Base-by-base conservation (phyloP, 2,797 vertebrate genomes). In the Pangasius sanitwongsei region DNA sequence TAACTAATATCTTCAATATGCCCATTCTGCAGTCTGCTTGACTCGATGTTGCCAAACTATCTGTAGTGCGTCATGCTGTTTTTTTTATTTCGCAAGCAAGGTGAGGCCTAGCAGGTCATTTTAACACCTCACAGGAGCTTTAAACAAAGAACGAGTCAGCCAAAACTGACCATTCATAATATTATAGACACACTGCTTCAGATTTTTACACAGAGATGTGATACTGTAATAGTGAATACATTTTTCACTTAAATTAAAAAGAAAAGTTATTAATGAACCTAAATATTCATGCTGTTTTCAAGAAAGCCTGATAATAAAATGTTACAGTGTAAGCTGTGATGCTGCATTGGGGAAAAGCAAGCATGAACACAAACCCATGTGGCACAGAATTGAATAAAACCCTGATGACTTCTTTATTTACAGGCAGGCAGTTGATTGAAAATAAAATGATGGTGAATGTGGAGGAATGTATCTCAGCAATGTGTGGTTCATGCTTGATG, bases 71-170 rank as follows among this genome's bases (percentile, higher is more conserved):
- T 83, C 82, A 83, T 75, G 86, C 88, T 91, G 87, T 65, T 37
- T 89, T 88, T 50, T 89, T 88, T 91, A 83, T 91, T 89, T 89
- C 55, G 89, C 88, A 86, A 90, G 84, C 91, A 92, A 85, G 85
- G 82, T 78, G 72, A 83, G 69, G 86, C 74, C 11, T 67, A 34
- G 83, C 74, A 87, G 31, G 20, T 82, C 80, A 41, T 82, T 82
- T 55, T 78, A 80, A 88, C 83, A 85, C 88, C 80, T 83, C 23
- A n/a, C 37, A 63, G 75, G 84, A 86, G 65, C 78, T 70, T 69
- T 77, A n/a, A 16, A 57, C 44, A 25, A 77, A 83, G 25, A 67
- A 50, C 20, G 41, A 69, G 67, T 83, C 28, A 69, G 61, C 28
- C 83, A n/a, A 84, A 67, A 84, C 28, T 31, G 41, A 84, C 44